phyloP scores from a whole-genome alignment of 2,888 invertebrate genomes.

The Hypsopygia costalis region DNA sequence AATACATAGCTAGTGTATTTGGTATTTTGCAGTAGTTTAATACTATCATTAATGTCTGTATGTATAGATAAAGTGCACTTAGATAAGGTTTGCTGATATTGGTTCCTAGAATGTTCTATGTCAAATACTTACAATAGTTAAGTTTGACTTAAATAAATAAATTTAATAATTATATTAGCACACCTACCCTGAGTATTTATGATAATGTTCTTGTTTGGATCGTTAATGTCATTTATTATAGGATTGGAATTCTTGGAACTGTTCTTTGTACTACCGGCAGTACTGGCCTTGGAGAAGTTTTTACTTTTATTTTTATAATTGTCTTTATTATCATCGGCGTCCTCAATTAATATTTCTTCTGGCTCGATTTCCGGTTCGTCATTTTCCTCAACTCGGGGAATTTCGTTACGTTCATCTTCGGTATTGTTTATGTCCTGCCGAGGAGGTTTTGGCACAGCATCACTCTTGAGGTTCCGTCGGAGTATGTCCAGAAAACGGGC shows the following conservation, averaged over 20 bases:
- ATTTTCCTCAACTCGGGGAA: slow-evolving; percentile 31
- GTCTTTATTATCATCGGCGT: slow-evolving; percentile 33
- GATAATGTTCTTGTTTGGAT: slow-evolving; percentile 29
- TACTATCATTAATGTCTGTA: too few species aligned
- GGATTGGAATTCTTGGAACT: slow-evolving; percentile 15
- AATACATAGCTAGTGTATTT: too few species aligned
- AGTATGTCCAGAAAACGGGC: slow-evolving; percentile 50
- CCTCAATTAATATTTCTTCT: slow-evolving; percentile 46
- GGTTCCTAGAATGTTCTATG: too few species aligned
- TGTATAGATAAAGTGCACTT: too few species aligned
- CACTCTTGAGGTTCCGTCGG: slow-evolving; percentile 65
- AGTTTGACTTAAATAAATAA: too few species aligned
- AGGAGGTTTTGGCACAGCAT: slow-evolving; percentile 74
- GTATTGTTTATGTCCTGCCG: slow-evolving; percentile 35
- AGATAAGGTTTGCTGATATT: too few species aligned
- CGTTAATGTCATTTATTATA: slow-evolving; percentile 24
- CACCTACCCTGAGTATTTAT: slow-evolving; percentile 61
- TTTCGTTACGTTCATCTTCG: slow-evolving; percentile 17
- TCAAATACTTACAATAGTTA: too few species aligned
- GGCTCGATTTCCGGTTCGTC: slow-evolving; percentile 29
- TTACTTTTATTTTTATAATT: slow-evolving; percentile 29
- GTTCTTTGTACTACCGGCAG: slow-evolving; percentile 28
- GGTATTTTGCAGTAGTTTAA: too few species aligned
- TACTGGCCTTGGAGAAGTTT: slow-evolving; percentile 33
- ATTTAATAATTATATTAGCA: too few species aligned